phyloP scores from a whole-genome alignment of 2,113 vertebrate species.

The Acanthisitta chloris region DNA sequence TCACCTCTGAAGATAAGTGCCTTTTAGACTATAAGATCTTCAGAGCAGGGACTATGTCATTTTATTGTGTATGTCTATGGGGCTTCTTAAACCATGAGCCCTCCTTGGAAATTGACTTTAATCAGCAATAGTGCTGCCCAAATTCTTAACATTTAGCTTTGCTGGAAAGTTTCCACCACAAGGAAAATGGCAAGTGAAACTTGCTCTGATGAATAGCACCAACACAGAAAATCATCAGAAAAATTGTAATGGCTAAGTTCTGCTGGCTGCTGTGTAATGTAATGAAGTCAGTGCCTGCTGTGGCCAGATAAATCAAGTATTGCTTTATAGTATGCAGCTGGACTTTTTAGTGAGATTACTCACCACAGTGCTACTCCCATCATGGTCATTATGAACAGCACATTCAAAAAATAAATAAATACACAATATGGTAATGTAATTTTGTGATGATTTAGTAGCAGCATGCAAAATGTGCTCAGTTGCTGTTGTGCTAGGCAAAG shows the following conservation, averaged over 20 bases:
- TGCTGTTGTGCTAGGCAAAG: background rate
- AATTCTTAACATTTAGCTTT: background rate
- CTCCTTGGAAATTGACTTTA: background rate
- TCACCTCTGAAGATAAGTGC: background rate
- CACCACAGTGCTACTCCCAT: background rate
- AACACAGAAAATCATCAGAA: background rate
- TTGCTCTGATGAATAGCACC: background rate
- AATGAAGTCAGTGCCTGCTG: constrained; percentile 30
- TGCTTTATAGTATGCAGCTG: background rate
- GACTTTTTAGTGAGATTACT: constrained; percentile 18
- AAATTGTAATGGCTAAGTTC: background rate
- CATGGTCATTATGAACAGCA: background rate
- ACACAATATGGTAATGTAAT: constrained; percentile 37
- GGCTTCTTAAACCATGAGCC: background rate
- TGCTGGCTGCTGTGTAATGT: background rate
- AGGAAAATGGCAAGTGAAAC: background rate
- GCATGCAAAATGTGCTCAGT: background rate
- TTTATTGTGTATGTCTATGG: background rate
- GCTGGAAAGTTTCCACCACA: background rate
- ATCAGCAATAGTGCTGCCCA: background rate
- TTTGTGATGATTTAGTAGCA: constrained; percentile 17
- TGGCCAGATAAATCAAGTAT: constrained; percentile 10
- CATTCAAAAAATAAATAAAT: constrained; percentile 7
- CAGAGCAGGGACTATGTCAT: background rate
- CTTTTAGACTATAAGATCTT: background rate